A percentile compares a stretch with the other conserved stretches of the same genome.
Evolutionary conservation across 2,888 invertebrate species (phyloP).

Genomic region (Macrophya annulata): DNA sequence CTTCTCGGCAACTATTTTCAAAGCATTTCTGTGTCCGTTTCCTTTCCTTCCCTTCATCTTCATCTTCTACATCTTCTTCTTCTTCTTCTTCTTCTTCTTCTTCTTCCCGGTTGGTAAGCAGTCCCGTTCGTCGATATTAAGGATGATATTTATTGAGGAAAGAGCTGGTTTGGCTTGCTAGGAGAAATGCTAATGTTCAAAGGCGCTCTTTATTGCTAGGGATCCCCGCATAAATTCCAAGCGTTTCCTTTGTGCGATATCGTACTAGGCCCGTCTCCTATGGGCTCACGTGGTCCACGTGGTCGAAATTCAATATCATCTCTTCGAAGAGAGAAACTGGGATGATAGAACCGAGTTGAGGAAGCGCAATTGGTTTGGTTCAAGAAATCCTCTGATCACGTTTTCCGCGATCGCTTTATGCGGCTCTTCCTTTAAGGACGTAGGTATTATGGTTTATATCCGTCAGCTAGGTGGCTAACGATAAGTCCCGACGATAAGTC

Average conservation of each 20-base stretch:
- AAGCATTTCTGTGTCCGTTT: background rate
- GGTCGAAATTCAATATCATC: conserved; percentile 44
- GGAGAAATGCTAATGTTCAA: conserved; percentile 55
- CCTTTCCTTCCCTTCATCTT: background rate
- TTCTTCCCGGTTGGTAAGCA: background rate
- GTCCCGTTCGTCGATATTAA: conserved; percentile 34
- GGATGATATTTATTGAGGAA: conserved; percentile 51
- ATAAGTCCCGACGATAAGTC: background rate
- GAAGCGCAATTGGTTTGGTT: conserved; percentile 23
- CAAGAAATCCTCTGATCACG: conserved; percentile 32
- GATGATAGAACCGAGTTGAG: background rate
- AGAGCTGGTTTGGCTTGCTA: background rate
- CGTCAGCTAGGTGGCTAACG: conserved; percentile 10
- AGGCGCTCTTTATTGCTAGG: conserved; percentile 51
- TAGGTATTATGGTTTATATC: background rate
- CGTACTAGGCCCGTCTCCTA: conserved; percentile 24
- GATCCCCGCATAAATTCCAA: conserved; percentile 50
- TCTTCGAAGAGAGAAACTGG: background rate
- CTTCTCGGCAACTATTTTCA: background rate
- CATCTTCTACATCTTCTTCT: too few relatives aligned
- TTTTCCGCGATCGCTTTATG: background rate
- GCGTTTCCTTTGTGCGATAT: conserved; percentile 40
- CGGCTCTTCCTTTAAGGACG: background rate
- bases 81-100: background rate
- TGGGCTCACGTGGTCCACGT: conserved; percentile 38